Evolutionary conservation across 2,113 vertebrate genomes (phyloP), one percentile per base, ranked within the genome.

Genomic region (Gobiocypris rarus): DNA sequence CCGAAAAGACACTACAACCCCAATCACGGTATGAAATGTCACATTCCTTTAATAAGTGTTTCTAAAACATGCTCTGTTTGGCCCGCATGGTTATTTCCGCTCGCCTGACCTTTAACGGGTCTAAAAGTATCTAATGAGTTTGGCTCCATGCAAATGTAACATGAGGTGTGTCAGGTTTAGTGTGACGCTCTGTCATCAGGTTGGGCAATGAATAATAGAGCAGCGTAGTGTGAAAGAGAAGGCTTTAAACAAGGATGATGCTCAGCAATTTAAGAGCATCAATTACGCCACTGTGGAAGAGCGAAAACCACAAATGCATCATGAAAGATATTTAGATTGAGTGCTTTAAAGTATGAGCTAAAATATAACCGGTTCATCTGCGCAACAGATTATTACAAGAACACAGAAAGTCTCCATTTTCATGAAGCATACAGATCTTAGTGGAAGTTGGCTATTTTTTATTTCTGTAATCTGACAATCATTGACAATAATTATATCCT

Each of bases 101-200:
- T 70, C n/a, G 45, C 0, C 43, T 87, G 86, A 87, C 86, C 84
- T 87, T 87, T 87, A 54, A 34, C 67, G 17, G 11, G 14, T 73
- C 38, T 45, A 69, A 69, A 50, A 80, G 69, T 75, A 77, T 61
- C 69, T 87, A 85, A 87, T 85, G 86, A 85, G 75, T 83, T 56
- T 83, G 84, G 73, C 83, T 87, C 26, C 19, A 85, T 83, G 83
- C 81, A 85, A 85, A 83, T 75, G 75, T 13, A 67, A 70, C 50
- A 56, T 22, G 50, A 28, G 50, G 31, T 56, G 74, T 67, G 74
- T 77, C 56, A 61, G 26, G 58, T 67, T 70, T 70, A 28, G 56
- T 50, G 34, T 63, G 43, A 43, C 1, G n/a, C 69, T 26, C 17
- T 15, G 22, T 71, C 82, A 58, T 65, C 76, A 69, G 79, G 48